phyloP scores from a whole-genome alignment of 30 jellyfish, hydroid and myxozoan genomes.

The Nemopilema nomurai region DNA sequence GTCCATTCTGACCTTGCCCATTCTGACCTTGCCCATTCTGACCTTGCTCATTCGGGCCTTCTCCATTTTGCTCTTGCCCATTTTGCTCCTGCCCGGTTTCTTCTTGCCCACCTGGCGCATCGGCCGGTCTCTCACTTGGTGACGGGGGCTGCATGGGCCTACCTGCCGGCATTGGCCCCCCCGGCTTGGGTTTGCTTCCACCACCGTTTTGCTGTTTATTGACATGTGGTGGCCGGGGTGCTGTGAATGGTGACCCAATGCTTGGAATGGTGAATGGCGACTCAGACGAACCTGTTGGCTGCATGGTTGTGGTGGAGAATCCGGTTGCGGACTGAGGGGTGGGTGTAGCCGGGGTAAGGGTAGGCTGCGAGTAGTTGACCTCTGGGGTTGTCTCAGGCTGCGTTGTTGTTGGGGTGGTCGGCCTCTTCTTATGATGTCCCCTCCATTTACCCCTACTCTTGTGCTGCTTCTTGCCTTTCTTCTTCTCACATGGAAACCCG shows the following conservation, averaged over 20 bases:
- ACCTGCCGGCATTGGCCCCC: slow-evolving; percentile 13
- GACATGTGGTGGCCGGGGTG: slow-evolving; percentile 38
- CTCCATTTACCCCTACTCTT: slow-evolving; percentile 14
- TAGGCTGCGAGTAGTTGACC: neutral
- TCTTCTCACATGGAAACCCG: slow-evolving; percentile 60
- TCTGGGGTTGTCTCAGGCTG: slow-evolving; percentile 6
- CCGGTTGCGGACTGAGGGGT: slow-evolving; percentile 11
- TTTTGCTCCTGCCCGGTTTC: neutral
- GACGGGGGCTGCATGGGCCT: slow-evolving; percentile 29
- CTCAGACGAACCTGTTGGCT: slow-evolving; percentile 30
- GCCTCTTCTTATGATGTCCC: slow-evolving; percentile 8
- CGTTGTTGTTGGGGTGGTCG: neutral
- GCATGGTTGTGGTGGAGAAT: slow-evolving; percentile 2
- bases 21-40: neutral
- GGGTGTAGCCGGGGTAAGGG: neutral
- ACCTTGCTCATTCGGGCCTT: neutral
- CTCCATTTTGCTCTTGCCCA: neutral
- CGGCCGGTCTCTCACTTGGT: neutral
- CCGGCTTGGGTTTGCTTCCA: neutral
- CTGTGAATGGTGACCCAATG: slow-evolving; percentile 68
- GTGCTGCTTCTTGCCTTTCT: slow-evolving; percentile 16
- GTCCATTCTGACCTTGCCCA: no score
- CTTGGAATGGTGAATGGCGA: slow-evolving; percentile 39
- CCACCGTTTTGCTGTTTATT: slow-evolving; percentile 55
- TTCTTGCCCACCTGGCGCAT: neutral